phyloP scores from a whole-genome alignment of 2,113 vertebrate species.

The Phocoena sinus region DNA sequence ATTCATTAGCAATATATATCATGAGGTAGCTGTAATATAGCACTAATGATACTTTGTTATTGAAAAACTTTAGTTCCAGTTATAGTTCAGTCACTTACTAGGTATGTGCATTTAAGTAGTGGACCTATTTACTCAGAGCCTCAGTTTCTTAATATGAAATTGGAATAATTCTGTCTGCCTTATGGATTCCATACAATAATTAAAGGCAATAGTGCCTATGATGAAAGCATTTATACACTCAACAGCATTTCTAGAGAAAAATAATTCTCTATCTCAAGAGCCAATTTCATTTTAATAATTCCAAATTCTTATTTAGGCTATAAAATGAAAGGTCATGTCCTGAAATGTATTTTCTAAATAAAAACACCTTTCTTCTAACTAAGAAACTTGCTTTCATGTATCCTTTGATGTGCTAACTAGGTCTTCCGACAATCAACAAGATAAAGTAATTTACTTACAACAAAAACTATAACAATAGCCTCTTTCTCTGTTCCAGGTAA shows the following conservation, averaged over 20 bases:
- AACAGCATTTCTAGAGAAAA: not conserved
- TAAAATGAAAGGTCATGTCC: not conserved
- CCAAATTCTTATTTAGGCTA: not conserved
- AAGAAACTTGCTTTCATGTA: not conserved
- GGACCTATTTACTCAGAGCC: not conserved
- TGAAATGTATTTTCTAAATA: slow-evolving; percentile 23
- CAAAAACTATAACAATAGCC: not conserved
- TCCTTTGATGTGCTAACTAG: slow-evolving; percentile 25
- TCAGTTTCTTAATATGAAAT: slow-evolving; percentile 15
- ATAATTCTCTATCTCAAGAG: not conserved
- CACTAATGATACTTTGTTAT: not conserved
- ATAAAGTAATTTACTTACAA: slow-evolving; percentile 43
- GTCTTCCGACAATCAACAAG: not conserved
- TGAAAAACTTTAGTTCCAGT: not conserved
- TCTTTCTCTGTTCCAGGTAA: slow-evolving; percentile 3
- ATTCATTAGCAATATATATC: not conserved
- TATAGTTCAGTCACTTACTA: not conserved
- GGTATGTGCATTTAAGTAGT: not conserved
- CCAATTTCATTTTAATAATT: slow-evolving; percentile 26
- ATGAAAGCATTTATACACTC: not conserved
- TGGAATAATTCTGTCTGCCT: not conserved
- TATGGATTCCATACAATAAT: not conserved
- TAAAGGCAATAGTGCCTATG: not conserved
- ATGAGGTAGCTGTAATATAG: not conserved
- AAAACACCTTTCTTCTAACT: slow-evolving; percentile 1